These are phyloP conservation scores for Rhingia rostrata DNA, from an alignment of 2,888 invertebrate species.

Conservation along the genomic window DNA sequence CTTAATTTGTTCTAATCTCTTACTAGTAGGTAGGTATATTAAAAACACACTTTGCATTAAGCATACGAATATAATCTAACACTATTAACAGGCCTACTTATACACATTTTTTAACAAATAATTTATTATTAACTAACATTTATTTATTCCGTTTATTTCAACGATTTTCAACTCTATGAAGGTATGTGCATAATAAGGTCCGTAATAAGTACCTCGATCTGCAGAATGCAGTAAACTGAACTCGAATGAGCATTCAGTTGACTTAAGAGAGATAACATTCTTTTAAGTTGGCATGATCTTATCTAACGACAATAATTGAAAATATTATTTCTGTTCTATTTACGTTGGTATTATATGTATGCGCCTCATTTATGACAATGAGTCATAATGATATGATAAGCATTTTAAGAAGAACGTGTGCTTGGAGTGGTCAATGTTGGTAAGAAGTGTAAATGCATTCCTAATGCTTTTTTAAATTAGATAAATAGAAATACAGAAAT, in stretches of 20 bases:
- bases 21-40: no score
- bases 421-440: background rate
- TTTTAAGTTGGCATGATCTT: conserved; percentile 37
- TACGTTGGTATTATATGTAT: conserved; percentile 21
- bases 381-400: conserved; percentile 28
- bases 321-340: conserved; percentile 37
- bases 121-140: background rate
- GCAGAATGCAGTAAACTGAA: conserved; percentile 15
- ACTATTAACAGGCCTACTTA: background rate
- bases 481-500: no score
- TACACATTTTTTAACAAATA: background rate
- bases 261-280: conserved; percentile 16
- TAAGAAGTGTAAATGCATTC: no score
- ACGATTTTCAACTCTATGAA: background rate
- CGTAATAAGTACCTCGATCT: conserved; percentile 11
- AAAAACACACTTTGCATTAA: no score
- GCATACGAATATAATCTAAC: no score
- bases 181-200: background rate
- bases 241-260: conserved; percentile 15
- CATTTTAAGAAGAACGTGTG: background rate
- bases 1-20: no score
- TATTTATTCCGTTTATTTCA: background rate
- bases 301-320: conserved; percentile 34
- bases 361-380: conserved; percentile 21
- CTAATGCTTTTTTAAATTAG: no score